Percentiles rank a stretch among this genome's conserved stretches.
phyloP scores from a whole-genome alignment of 2,888 invertebrate genomes.

The Lasioglossum morio region DNA sequence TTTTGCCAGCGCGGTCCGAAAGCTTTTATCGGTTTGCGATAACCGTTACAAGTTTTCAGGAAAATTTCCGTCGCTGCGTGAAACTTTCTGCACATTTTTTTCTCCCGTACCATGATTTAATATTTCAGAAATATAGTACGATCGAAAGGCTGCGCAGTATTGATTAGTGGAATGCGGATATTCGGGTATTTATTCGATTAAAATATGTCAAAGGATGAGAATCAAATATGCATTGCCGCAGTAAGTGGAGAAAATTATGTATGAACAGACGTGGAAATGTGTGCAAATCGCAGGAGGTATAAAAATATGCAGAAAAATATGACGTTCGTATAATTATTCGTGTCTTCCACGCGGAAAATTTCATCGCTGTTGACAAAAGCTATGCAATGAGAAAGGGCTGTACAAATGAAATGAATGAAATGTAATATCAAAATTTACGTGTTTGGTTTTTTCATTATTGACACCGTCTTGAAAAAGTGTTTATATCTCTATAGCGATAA shows the following conservation, averaged over 20 bases:
- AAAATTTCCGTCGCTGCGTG: conserved; percentile 17
- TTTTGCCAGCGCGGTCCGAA: background rate
- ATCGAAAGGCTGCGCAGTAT: background rate
- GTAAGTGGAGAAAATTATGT: background rate
- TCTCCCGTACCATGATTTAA: background rate
- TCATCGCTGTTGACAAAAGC: background rate
- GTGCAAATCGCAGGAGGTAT: background rate
- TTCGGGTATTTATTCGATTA: background rate
- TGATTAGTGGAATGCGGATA: background rate
- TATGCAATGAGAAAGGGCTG: background rate
- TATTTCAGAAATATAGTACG: background rate
- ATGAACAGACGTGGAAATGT: background rate
- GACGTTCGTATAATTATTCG: background rate
- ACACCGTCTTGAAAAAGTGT: background rate
- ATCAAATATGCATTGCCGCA: background rate
- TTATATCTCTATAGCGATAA: too few relatives aligned
- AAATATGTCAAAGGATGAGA: background rate
- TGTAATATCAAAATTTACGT: background rate
- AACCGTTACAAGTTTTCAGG: conserved; percentile 36
- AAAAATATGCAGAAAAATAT: background rate
- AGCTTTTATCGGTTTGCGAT: conserved; percentile 48
- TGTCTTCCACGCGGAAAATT: background rate
- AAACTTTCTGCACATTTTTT: conserved; percentile 6
- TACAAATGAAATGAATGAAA: background rate
- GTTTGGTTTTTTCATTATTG: background rate